Evolutionary conservation across 2,888 invertebrate species (phyloP).

Genomic region (Sycophila texana): DNA sequence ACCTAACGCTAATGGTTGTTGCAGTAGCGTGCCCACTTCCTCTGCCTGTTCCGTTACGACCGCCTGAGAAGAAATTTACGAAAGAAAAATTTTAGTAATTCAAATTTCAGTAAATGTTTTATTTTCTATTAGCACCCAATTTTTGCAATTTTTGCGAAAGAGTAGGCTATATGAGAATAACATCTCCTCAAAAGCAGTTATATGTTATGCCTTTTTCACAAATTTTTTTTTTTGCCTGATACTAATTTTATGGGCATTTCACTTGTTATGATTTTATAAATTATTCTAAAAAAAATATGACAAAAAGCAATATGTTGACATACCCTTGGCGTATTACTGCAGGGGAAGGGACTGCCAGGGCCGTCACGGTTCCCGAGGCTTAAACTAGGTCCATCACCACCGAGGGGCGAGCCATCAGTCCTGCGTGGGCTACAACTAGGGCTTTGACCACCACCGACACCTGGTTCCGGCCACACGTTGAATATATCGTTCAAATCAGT

Average conservation of each 20-base stretch:
- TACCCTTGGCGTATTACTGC: conserved; percentile 77
- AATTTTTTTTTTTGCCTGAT: too few relatives aligned
- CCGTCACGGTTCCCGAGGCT: conserved; percentile 75
- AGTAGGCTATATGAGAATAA: too few relatives aligned
- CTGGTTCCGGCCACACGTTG: conserved; percentile 81
- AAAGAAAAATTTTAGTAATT: too few relatives aligned
- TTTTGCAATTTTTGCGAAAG: too few relatives aligned
- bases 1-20: conserved; percentile 98
- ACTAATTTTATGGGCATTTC: too few relatives aligned
- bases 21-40: conserved; percentile 91
- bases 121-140: too few relatives aligned
- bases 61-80: conserved; percentile 74
- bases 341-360: conserved; percentile 77
- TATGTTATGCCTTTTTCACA: too few relatives aligned
- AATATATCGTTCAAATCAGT: conserved; percentile 88
- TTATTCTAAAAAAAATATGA: conserved; percentile 6
- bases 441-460: conserved; percentile 78
- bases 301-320: conserved; percentile 54
- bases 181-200: too few relatives aligned
- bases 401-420: conserved; percentile 72
- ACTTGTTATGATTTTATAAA: not conserved
- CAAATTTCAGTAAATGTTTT: too few relatives aligned
- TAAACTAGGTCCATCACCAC: conserved; percentile 72
- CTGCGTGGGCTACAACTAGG: conserved; percentile 80
- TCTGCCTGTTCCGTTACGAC: conserved; percentile 77